phyloP scores from a whole-genome alignment of 2,888 invertebrate species.

The Actias luna region DNA sequence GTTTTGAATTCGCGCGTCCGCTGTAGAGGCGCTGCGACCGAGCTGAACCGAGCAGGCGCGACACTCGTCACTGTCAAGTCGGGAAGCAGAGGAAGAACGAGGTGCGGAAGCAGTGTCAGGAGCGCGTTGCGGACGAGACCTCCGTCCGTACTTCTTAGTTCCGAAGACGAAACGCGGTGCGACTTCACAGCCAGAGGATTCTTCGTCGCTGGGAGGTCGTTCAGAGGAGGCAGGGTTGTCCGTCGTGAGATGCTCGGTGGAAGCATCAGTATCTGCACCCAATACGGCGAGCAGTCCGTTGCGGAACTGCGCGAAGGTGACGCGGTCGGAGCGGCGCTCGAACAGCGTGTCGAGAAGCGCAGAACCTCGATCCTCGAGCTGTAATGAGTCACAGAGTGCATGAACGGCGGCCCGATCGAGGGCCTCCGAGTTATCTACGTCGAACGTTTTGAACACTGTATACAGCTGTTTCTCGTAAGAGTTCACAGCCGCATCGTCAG shows the following conservation, averaged over 20 bases:
- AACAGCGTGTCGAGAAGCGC: slow-evolving; percentile 84
- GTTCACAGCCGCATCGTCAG: slow-evolving; percentile 79
- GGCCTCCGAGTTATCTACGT: slow-evolving; percentile 85
- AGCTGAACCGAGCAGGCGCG: slow-evolving; percentile 43
- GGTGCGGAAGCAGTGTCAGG: slow-evolving; percentile 36
- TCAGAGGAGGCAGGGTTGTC: slow-evolving; percentile 38
- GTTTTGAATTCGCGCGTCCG: slow-evolving; percentile 42
- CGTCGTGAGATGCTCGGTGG: slow-evolving; percentile 24
- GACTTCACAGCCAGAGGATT: slow-evolving; percentile 86
- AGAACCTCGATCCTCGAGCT: slow-evolving; percentile 87
- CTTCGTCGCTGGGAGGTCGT: slow-evolving; percentile 64
- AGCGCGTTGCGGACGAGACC: slow-evolving; percentile 83
- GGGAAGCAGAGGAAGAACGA: slow-evolving; percentile 60
- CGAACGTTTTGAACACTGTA: slow-evolving; percentile 90
- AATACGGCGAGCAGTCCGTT: slow-evolving; percentile 87
- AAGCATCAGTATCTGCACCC: slow-evolving; percentile 72
- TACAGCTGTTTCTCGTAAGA: slow-evolving; percentile 92
- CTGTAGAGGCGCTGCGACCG: slow-evolving; percentile 58
- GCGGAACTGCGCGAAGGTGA: slow-evolving; percentile 88
- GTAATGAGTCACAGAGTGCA: slow-evolving; percentile 88
- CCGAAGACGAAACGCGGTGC: slow-evolving; percentile 88
- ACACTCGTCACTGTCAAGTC: slow-evolving; percentile 49
- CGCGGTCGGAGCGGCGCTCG: slow-evolving; percentile 68
- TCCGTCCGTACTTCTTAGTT: slow-evolving; percentile 88
- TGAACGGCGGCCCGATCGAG: slow-evolving; percentile 85